Percentiles rank a stretch among this genome's conserved stretches.
Evolutionary conservation across 1,140 invertebrate species (phyloP).

Genomic region (Trichonephila inaurata): DNA sequence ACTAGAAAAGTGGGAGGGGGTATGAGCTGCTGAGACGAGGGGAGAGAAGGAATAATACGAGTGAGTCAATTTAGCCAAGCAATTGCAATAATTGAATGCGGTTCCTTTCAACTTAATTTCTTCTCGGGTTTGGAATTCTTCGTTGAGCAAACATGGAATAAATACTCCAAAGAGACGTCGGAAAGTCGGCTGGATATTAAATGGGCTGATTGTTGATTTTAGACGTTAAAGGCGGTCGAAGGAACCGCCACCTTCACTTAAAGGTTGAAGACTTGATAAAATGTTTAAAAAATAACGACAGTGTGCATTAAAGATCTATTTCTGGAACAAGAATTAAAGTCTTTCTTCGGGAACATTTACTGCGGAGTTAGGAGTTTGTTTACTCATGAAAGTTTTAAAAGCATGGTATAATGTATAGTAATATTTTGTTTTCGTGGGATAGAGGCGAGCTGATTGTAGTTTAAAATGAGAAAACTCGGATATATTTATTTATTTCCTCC

Average conservation of each 20-base stretch:
- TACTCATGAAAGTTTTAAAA: neutral
- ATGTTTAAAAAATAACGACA: conserved; percentile 1
- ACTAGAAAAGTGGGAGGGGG: neutral
- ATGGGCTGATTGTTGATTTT: conserved; percentile 27
- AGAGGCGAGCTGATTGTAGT: too few relatives aligned
- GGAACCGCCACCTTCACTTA: neutral
- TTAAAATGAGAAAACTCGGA: too few relatives aligned
- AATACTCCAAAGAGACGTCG: conserved; percentile 14
- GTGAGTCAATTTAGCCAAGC: conserved; percentile 51
- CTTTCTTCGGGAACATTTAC: neutral
- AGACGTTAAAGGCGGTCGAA: conserved; percentile 6
- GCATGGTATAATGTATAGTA: neutral
- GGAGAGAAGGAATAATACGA: neutral
- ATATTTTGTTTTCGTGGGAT: too few relatives aligned
- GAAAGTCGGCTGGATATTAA: conserved; percentile 22
- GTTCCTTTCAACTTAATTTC: conserved; percentile 55
- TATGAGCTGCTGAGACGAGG: conserved; percentile 6
- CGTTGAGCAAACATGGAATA: conserved; percentile 49
- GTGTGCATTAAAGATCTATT: neutral
- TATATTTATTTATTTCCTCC: too few relatives aligned
- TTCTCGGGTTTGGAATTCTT: conserved; percentile 6
- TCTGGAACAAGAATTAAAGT: neutral
- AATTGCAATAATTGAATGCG: conserved; percentile 59
- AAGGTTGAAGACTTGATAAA: conserved; percentile 4
- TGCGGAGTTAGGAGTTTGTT: neutral